A percentile compares a stretch with the other conserved stretches of the same genome.
phyloP scores from a whole-genome alignment of 2,113 vertebrate genomes.

The Cathartes aura region DNA sequence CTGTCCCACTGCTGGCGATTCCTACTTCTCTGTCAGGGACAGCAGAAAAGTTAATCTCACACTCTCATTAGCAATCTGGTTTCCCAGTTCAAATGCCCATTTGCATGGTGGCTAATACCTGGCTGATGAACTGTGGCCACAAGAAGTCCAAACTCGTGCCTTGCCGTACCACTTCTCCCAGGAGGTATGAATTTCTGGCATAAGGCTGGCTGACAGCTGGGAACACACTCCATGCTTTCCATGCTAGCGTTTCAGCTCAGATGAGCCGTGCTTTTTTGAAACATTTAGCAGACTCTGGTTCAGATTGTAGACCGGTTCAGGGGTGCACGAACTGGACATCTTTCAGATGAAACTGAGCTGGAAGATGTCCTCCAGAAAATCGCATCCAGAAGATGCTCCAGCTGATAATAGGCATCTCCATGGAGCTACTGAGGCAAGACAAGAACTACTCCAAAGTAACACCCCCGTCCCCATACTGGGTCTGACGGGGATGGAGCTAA shows the following conservation, averaged over 20 bases:
- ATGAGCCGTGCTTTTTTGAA: background rate
- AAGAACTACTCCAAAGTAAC: background rate
- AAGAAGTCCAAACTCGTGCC: background rate
- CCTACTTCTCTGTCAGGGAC: background rate
- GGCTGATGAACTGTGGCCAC: background rate
- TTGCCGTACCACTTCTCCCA: background rate
- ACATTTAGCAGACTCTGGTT: background rate
- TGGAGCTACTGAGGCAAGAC: background rate
- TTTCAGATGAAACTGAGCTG: background rate
- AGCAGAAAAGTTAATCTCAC: background rate
- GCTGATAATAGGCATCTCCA: background rate
- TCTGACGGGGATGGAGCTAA: background rate
- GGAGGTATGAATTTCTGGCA: background rate
- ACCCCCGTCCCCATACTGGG: accelerated
- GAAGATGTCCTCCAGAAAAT: background rate
- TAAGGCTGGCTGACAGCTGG: background rate
- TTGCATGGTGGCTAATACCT: background rate
- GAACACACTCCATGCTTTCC: background rate
- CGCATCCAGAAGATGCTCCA: accelerated
- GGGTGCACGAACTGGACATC: accelerated
- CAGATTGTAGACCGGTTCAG: background rate
- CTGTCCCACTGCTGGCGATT: background rate
- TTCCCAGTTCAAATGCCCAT: background rate
- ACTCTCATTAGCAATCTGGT: background rate
- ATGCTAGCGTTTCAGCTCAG: background rate